Evolutionary conservation across 1,140 invertebrate species (phyloP), one percentile per base, ranked within the genome.

Genomic region (Drosophila rufa): DNA sequence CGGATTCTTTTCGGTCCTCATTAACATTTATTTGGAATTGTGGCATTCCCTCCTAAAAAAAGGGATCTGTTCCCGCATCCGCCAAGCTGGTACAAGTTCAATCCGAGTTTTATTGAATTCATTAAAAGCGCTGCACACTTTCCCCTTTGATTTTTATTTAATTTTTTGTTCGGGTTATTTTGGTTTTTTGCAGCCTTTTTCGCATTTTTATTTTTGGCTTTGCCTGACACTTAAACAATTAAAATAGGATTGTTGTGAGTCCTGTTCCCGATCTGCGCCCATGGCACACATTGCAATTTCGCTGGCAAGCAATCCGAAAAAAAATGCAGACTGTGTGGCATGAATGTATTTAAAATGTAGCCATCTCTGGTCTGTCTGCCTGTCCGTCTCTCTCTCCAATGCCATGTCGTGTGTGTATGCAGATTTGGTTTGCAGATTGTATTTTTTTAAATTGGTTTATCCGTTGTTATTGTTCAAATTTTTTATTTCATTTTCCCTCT

Each of bases 371-470:
- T 47, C 25, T 48, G 43, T 14, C 38, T 48, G 46, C 60, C 38
- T n/a, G 40, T 11, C 61, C 11, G 36, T n/a, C 38, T 46, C 27
- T 73, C 65, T 36, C 19, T 42, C 22, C 55, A 55, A 69, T 71
- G 68, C 15, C 67, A 69, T 69, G 48, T 40, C 45, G 43, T 66
- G 42, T 67, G 65, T 68, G 69, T 70, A 50, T 50, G 47, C 56
- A 40, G 69, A 70, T 75, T 69, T 69, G 38, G 42, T 79, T 62
- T 66, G 59, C 51, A 50, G 58, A 82, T 82, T 80, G 65, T 75
- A 73, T 68, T 60, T 75, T 66, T 83, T 76, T 68, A 53, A 80
- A 80, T 84, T 82, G 80, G 64, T 76, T 80, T 70, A 79, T 76
- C 46, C 51, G 56, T 50, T 73, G 48, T 56, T 67, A 48, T 70